These are phyloP conservation scores for Acyrthosiphon pisum DNA, from an alignment of 1,140 invertebrate species.

Conservation along the genomic window DNA sequence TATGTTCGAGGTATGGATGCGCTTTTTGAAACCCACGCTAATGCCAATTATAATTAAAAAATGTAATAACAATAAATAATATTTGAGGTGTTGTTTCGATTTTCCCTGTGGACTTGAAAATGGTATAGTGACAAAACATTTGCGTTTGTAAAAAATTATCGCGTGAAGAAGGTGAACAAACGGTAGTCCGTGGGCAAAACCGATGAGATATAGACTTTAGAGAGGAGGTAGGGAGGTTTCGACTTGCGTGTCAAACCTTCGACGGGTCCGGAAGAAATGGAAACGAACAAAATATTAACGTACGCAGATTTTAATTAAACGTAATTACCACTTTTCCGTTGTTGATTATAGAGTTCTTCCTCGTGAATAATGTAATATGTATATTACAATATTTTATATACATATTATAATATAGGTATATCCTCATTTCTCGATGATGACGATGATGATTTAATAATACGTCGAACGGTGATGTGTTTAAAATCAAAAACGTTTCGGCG, in stretches of 20 bases:
- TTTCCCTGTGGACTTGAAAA: neutral
- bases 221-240: neutral
- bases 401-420: neutral
- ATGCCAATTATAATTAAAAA: neutral
- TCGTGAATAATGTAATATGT: neutral
- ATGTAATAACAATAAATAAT: neutral
- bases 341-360: neutral
- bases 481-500: neutral
- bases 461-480: neutral
- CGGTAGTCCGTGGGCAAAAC: neutral
- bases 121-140: neutral
- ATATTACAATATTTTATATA: neutral
- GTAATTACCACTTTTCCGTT: neutral
- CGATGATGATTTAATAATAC: neutral
- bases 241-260: neutral
- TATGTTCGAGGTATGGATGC: neutral
- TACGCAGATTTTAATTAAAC: conserved; percentile 2
- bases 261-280: neutral
- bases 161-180: neutral
- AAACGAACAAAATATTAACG: neutral
- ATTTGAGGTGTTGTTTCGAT: neutral
- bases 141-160: neutral
- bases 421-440: neutral
- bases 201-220: neutral
- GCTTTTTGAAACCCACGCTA: neutral